Evolutionary conservation across 2,888 invertebrate species (phyloP).

Genomic region (Synergus laeviventris): DNA sequence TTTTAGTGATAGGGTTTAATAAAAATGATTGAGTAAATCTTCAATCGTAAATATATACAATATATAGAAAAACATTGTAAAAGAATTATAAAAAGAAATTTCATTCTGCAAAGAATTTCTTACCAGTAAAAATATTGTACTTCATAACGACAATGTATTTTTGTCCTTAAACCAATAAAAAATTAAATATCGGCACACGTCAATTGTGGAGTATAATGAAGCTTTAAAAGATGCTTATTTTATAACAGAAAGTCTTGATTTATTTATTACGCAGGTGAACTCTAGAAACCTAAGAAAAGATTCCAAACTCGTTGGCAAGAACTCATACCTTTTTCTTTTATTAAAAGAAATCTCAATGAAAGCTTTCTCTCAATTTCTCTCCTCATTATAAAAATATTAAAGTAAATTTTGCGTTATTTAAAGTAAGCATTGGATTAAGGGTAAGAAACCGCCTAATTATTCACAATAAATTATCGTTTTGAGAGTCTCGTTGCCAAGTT

Average conservation of each 20-base stretch:
- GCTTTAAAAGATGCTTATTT: too few species aligned
- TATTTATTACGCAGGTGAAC: too few species aligned
- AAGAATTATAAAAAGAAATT: background rate
- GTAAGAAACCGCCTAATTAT: conserved; percentile 9
- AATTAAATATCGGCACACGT: too few species aligned
- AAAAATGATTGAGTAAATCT: background rate
- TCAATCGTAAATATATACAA: background rate
- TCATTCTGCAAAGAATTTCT: too few species aligned
- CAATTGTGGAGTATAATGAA: too few species aligned
- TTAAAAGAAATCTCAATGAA: background rate
- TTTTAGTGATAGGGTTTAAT: background rate
- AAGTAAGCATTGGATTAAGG: background rate
- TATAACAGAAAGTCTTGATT: too few species aligned
- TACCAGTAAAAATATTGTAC: too few species aligned
- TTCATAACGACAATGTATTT: too few species aligned
- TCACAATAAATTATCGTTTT: conserved; percentile 18
- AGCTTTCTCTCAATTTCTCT: background rate
- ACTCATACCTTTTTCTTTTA: too few species aligned
- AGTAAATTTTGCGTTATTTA: background rate
- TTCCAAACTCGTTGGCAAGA: too few species aligned
- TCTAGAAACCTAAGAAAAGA: too few species aligned
- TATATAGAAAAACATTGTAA: background rate
- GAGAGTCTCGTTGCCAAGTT: conserved; percentile 15
- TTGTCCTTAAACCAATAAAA: too few species aligned
- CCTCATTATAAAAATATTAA: background rate